These are phyloP conservation scores for Callocephalon fimbriatum DNA, from an alignment of 2,113 vertebrate genomes.

Conservation along the genomic window DNA sequence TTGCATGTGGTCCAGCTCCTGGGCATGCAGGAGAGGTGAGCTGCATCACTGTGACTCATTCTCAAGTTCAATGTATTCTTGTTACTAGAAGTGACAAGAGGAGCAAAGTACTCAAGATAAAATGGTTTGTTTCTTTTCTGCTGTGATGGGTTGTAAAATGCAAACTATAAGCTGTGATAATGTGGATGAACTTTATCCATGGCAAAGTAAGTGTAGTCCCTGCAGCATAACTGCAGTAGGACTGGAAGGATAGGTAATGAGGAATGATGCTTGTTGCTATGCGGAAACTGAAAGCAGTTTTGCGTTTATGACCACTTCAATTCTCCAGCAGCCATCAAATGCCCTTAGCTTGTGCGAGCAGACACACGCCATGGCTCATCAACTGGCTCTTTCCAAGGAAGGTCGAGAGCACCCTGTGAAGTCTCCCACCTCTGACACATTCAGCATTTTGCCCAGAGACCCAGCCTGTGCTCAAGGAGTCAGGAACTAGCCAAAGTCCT, in stretches of 20 bases:
- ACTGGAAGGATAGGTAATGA: not conserved
- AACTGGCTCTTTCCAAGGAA: not conserved
- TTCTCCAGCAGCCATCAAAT: not conserved
- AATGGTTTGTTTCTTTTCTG: not conserved
- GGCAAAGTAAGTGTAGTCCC: not conserved
- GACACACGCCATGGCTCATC: not conserved
- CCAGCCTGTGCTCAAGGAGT: not conserved
- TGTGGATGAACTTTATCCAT: not conserved
- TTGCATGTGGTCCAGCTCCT: not conserved
- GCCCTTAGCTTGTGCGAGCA: not conserved
- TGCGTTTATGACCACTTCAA: not conserved
- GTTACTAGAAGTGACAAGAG: not conserved
- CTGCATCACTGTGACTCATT: not conserved
- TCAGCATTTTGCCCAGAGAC: not conserved
- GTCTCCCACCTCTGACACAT: rapidly evolving
- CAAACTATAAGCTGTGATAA: not conserved
- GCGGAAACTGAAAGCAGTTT: not conserved
- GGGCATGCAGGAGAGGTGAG: not conserved
- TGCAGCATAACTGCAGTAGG: not conserved
- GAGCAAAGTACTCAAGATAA: not conserved
- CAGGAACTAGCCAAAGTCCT: not conserved
- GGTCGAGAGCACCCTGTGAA: not conserved
- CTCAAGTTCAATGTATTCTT: not conserved
- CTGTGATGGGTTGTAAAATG: not conserved
- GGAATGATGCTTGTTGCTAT: not conserved